Base-by-base conservation (phyloP, 2,888 invertebrate genomes). In the Magallana nippona region DNA sequence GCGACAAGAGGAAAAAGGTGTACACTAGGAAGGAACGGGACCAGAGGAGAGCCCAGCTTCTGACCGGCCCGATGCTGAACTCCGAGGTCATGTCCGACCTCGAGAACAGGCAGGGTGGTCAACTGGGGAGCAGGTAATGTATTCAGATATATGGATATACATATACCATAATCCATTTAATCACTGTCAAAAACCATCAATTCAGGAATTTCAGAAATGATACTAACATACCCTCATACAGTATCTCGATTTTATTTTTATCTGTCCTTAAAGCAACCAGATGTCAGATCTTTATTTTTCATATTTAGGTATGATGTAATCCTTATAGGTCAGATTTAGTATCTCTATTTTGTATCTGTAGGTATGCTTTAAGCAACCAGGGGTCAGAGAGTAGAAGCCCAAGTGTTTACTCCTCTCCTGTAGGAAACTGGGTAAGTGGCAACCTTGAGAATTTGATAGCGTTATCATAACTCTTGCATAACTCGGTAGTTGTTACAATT, bases 391-490 rank as follows among this genome's bases (percentile, higher is more conserved):
- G n/a, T 78, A 32, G 80, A 10, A 80, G 79, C 22, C 71, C 56
- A n/a, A 84, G 84, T 84, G 84, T 82, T 1, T 82, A 79, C 44
- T 84, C 84, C 5, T 82, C 84, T 55, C 82, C 84, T 57, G 84
- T 78, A n/a, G 78, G 84, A 32, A 84, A 80, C 19, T 56, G 79
- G 56, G 83, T 83, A 80, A 57, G 83, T 83, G 55, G n/a, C 44
- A 44, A 5, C 8, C 44, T 44, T 44, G 3, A 44, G 44, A 44
- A 44, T 44, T 13, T n/a, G 44, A 17, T 17, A 19, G 15, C 10
- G 55, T 19, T 3, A 19, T 11, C 2, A 10, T 19, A 79, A 22
- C n/a, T 79, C 44, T 19, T 60, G 62, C 19, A 19, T n/a, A 17
- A 60, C 62, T 17, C 13, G 19, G n/a, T 56, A 13, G 44, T 11